phyloP scores from a whole-genome alignment of 2,113 vertebrate species.

The Boulengerochromis microlepis region DNA sequence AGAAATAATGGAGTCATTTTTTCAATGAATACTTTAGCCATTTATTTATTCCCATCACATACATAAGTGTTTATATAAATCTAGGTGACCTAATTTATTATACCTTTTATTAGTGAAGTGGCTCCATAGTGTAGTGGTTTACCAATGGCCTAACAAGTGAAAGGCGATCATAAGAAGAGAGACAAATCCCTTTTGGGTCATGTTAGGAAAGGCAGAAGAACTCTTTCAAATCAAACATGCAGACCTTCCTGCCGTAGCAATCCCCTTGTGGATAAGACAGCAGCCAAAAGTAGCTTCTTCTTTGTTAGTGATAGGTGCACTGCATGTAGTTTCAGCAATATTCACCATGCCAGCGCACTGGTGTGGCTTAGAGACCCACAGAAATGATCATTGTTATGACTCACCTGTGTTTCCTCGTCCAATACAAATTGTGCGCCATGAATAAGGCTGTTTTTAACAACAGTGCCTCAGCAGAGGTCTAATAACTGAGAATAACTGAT shows the following conservation, averaged over 20 bases:
- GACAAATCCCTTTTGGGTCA: background rate
- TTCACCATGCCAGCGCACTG: background rate
- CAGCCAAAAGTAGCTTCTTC: background rate
- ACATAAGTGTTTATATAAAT: background rate
- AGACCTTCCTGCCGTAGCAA: background rate
- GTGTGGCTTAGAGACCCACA: background rate
- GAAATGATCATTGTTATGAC: background rate
- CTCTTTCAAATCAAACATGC: background rate
- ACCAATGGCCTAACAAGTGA: background rate
- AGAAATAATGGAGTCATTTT: background rate
- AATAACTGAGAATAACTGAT: constrained; percentile 15
- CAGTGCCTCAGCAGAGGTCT: background rate
- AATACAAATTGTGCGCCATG: background rate
- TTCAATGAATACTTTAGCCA: background rate
- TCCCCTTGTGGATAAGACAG: background rate
- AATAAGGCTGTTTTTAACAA: background rate
- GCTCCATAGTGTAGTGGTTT: background rate
- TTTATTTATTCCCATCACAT: background rate
- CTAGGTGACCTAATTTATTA: background rate
- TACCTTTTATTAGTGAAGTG: background rate
- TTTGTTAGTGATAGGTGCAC: background rate
- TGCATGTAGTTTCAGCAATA: background rate
- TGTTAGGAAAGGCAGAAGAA: background rate
- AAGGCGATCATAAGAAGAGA: background rate
- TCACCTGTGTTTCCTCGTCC: background rate